Evolutionary conservation across 1,140 invertebrate species (phyloP).

Genomic region (Bicyclus anynana): DNA sequence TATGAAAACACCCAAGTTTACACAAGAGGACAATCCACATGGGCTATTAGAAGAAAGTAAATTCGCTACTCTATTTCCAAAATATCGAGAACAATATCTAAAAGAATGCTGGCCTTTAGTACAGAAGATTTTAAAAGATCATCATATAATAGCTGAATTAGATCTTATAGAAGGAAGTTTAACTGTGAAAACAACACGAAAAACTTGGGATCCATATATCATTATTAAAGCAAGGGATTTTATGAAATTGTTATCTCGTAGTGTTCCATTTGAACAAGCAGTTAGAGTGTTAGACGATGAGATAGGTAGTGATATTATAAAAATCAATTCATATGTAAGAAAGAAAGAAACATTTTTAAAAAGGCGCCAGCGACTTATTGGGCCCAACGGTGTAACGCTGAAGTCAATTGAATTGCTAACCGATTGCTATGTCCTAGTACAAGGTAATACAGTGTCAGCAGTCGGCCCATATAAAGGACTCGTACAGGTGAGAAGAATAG

Average conservation of each 20-base stretch:
- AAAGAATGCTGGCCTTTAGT: conserved; percentile 97
- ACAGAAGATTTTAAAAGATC: conserved; percentile 87
- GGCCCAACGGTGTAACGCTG: conserved; percentile 97
- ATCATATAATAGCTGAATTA: conserved; percentile 92
- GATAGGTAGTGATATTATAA: conserved; percentile 96
- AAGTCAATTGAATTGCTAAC: conserved; percentile 99
- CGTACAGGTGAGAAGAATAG: conserved; percentile 93
- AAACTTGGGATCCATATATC: conserved; percentile 99
- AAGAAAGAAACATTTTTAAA: conserved; percentile 98
- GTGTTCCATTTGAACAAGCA: conserved; percentile 98
- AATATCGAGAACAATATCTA: conserved; percentile 98
- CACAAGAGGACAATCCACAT: conserved; percentile 93
- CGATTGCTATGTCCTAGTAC: conserved; percentile 97
- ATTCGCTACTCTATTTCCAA: conserved; percentile 84
- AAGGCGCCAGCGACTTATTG: conserved; percentile 95
- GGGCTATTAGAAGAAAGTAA: conserved; percentile 84
- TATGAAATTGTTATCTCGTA: conserved; percentile 95
- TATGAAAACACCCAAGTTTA: conserved; percentile 94
- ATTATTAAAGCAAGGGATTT: conserved; percentile 98
- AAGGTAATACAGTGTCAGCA: conserved; percentile 98
- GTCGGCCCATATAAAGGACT: conserved; percentile 97
- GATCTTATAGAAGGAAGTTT: conserved; percentile 97
- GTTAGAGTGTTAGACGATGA: conserved; percentile 92
- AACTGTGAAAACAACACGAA: conserved; percentile 95
- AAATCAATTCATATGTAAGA: conserved; percentile 93